These are phyloP conservation scores for Phyllotis vaccarum DNA, from an alignment of 2,797 vertebrate genomes.

Conservation along the genomic window DNA sequence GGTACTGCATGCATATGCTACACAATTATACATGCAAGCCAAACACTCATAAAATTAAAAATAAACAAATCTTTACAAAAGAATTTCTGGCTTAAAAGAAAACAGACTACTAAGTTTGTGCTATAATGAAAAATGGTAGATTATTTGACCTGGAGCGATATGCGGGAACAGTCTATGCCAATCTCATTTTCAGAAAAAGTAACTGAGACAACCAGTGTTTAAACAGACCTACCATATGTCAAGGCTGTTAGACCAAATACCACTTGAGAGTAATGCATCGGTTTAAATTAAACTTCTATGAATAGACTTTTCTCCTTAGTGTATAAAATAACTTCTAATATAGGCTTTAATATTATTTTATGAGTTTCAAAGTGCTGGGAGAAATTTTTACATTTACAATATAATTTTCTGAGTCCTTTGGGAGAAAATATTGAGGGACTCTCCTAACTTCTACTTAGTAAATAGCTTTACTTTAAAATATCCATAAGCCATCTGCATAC, in stretches of 20 bases:
- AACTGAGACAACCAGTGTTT: not conserved
- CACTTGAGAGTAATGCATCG: not conserved
- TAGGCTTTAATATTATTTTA: slow-evolving; percentile 12
- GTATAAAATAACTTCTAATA: not conserved
- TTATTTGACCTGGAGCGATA: not conserved
- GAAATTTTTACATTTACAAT: slow-evolving; percentile 51
- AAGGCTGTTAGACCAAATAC: not conserved
- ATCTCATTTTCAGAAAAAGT: slow-evolving; percentile 37
- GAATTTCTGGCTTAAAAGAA: not conserved
- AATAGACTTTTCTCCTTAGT: slow-evolving; percentile 1
- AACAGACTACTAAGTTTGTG: not conserved
- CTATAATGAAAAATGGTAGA: not conserved
- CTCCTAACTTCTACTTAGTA: slow-evolving; percentile 44
- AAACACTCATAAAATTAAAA: not conserved
- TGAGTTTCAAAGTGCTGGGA: slow-evolving; percentile 58
- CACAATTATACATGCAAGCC: not conserved
- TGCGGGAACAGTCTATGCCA: not conserved
- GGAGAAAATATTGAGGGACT: not conserved
- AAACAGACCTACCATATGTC: no score
- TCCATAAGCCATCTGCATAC: slow-evolving; percentile 55
- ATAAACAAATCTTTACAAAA: not conserved
- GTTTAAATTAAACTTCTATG: slow-evolving; percentile 36
- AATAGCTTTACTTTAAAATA: slow-evolving; percentile 75
- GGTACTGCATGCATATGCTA: not conserved
- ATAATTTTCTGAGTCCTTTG: slow-evolving; percentile 55